These are phyloP conservation scores for Sclerurus mexicanus DNA, from an alignment of 2,113 vertebrate species.

Conservation along the genomic window DNA sequence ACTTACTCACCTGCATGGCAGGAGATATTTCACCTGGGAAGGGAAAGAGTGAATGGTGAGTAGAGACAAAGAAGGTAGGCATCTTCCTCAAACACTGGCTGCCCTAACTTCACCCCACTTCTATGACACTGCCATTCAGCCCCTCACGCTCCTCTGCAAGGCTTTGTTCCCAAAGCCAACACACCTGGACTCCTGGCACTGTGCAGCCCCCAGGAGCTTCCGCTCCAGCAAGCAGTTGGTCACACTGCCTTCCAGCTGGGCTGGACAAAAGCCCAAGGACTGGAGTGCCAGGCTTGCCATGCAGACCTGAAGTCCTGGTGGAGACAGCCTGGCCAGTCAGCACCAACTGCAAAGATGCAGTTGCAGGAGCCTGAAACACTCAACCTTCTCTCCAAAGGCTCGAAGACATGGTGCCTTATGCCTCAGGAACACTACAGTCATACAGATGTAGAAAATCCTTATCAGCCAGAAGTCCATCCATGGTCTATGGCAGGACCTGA, in stretches of 20 bases:
- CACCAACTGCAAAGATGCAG: neutral
- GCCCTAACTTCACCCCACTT: neutral
- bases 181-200: neutral
- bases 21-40: constrained; percentile 64
- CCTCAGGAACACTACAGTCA: neutral
- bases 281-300: neutral
- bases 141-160: neutral
- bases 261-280: neutral
- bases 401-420: neutral
- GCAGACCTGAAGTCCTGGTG: neutral
- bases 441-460: neutral
- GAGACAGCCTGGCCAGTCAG: neutral
- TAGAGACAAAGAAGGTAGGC: neutral
- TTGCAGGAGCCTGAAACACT: neutral
- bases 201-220: neutral
- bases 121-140: neutral
- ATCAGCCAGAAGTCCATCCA: neutral
- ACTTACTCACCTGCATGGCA: constrained; percentile 63
- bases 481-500: neutral
- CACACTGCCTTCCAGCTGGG: neutral
- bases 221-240: neutral
- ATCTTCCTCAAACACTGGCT: neutral
- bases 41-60: constrained; percentile 41
- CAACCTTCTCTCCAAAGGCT: neutral
- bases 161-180: neutral